phyloP scores from a whole-genome alignment of 92 coral and sea anemone genomes.

The Galaxea fascicularis region DNA sequence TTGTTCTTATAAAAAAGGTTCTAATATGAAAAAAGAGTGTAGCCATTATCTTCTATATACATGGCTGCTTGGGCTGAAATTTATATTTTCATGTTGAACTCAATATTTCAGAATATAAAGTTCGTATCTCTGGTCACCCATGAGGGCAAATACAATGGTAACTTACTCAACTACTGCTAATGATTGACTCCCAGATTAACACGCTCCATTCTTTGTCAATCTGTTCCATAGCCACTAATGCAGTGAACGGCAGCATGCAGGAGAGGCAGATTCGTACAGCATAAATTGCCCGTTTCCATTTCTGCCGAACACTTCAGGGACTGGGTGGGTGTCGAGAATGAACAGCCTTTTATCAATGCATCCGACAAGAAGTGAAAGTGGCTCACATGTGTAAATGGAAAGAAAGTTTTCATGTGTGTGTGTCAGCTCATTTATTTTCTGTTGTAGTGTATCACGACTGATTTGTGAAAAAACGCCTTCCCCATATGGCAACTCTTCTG shows the following conservation, averaged over 20 bases:
- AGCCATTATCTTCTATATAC: slow-evolving; percentile 26
- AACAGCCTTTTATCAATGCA: slow-evolving; percentile 29
- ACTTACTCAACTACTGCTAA: slow-evolving; percentile 31
- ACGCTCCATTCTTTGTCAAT: slow-evolving; percentile 6
- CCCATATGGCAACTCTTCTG: slow-evolving; percentile 30
- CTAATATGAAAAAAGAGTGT: slow-evolving; percentile 2
- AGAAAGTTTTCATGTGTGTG: slow-evolving; percentile 22
- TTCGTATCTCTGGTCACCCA: slow-evolving; percentile 26
- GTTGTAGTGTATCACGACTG: slow-evolving; percentile 23
- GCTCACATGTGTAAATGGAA: slow-evolving; percentile 29
- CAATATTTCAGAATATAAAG: slow-evolving; percentile 15
- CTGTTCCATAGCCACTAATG: slow-evolving; percentile 9
- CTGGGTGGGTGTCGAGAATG: slow-evolving; percentile 34
- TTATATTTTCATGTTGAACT: slow-evolving; percentile 16
- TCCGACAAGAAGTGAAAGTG: slow-evolving; percentile 31
- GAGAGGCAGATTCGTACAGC: slow-evolving; percentile 30
- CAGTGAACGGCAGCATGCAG: slow-evolving; percentile 19
- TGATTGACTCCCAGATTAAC: slow-evolving; percentile 25
- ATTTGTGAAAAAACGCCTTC: slow-evolving; percentile 32
- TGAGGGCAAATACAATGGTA: slow-evolving; percentile 6
- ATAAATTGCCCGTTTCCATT: slow-evolving; percentile 21
- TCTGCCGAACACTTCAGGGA: slow-evolving; percentile 30
- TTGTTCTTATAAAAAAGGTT: neutral
- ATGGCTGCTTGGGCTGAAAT: slow-evolving; percentile 22
- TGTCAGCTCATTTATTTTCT: slow-evolving; percentile 29